These are phyloP conservation scores for Microdon myrmicae DNA, from an alignment of 2,888 invertebrate genomes.

Conservation along the genomic window DNA sequence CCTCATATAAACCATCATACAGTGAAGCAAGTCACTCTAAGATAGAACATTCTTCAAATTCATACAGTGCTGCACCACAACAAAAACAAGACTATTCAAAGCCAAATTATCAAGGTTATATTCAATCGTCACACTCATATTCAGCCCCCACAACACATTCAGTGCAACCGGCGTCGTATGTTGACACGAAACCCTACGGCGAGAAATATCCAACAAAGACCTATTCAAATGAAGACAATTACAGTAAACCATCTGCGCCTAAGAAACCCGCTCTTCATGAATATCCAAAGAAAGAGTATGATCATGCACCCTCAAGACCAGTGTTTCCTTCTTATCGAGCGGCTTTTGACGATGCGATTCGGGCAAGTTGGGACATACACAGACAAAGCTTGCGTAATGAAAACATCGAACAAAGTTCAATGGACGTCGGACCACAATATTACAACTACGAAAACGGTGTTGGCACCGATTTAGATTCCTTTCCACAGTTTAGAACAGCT, in stretches of 20 bases:
- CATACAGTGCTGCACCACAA: slow-evolving; percentile 3
- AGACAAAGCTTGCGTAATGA: slow-evolving; percentile 9
- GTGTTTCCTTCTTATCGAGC: slow-evolving; percentile 19
- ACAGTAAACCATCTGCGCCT: slow-evolving; percentile 16
- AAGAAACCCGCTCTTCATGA: background rate
- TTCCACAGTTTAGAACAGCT: no score
- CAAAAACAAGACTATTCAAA: slow-evolving; percentile 17
- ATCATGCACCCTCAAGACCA: background rate
- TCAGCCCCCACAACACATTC: slow-evolving; percentile 4
- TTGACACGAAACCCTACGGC: slow-evolving; percentile 5
- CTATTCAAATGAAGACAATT: slow-evolving; percentile 9
- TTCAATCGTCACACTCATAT: slow-evolving; percentile 4
- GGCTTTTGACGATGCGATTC: slow-evolving; percentile 21
- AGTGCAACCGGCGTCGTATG: background rate
- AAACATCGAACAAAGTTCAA: slow-evolving; percentile 16
- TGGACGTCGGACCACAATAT: slow-evolving; percentile 11
- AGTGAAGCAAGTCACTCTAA: slow-evolving; percentile 15
- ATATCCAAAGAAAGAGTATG: background rate
- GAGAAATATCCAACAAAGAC: slow-evolving; percentile 1
- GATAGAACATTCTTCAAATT: background rate
- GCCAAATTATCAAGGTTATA: slow-evolving; percentile 1
- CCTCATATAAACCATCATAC: slow-evolving; percentile 8
- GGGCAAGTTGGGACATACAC: slow-evolving; percentile 24
- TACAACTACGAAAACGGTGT: slow-evolving; percentile 11
- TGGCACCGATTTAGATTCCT: no score